Evolutionary conservation across 2,888 invertebrate genomes (phyloP).

Genomic region (Dendrolimus houi): DNA sequence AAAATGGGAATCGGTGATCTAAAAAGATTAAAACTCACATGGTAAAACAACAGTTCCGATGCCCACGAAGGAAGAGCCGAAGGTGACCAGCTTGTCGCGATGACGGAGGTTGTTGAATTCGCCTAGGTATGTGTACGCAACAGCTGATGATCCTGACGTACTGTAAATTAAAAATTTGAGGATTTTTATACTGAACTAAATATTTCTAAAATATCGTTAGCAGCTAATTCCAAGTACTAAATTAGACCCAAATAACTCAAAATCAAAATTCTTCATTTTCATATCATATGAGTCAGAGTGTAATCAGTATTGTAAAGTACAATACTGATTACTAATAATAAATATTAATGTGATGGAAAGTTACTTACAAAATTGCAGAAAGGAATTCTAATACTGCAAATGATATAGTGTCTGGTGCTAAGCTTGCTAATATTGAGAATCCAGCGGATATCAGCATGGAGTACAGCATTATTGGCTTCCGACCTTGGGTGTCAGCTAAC

Average conservation of each 20-base stretch:
- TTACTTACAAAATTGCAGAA: slow-evolving; percentile 78
- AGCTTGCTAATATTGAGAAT: slow-evolving; percentile 74
- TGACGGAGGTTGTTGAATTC: slow-evolving; percentile 72
- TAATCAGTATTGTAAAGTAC: no score
- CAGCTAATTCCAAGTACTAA: no score
- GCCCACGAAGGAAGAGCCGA: slow-evolving; percentile 65
- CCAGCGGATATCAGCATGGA: slow-evolving; percentile 70
- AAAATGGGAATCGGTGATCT: no score
- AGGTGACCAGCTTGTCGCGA: slow-evolving; percentile 68
- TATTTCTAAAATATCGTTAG: no score
- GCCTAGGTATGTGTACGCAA: slow-evolving; percentile 76
- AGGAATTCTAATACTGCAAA: slow-evolving; percentile 78
- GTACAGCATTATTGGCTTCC: slow-evolving; percentile 75
- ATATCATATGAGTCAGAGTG: no score
- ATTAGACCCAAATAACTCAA: no score
- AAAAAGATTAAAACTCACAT: slow-evolving; percentile 38
- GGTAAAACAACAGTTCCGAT: slow-evolving; percentile 74
- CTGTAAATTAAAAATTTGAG: slow-evolving; percentile 23
- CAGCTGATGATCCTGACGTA: slow-evolving; percentile 68
- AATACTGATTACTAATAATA: no score
- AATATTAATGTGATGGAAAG: neutral
- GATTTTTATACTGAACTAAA: no score
- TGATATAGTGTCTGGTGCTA: slow-evolving; percentile 76
- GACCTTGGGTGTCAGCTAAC: slow-evolving; percentile 84
- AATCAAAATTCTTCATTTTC: no score